Evolutionary conservation across 2,113 vertebrate genomes (phyloP).

Genomic region (Actenoides lindsayi): DNA sequence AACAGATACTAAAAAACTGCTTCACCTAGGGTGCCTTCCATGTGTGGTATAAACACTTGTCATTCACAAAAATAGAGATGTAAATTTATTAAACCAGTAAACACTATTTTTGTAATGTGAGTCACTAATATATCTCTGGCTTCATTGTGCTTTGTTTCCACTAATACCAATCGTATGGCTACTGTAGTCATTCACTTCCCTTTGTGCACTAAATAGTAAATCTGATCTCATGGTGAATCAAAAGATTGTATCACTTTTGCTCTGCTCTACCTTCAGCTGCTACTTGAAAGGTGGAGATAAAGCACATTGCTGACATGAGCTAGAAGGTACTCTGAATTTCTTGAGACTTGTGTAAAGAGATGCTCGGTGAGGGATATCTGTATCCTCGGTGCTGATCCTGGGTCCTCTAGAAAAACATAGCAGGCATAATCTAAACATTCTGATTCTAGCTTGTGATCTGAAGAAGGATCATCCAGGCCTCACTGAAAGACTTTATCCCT

Average conservation of each 20-base stretch:
- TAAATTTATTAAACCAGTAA: slow-evolving; percentile 68
- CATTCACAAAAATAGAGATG: slow-evolving; percentile 62
- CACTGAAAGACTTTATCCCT: not conserved
- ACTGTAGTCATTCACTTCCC: not conserved
- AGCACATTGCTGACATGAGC: not conserved
- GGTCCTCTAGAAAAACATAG: not conserved
- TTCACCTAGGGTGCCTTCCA: slow-evolving; percentile 82
- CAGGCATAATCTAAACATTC: not conserved
- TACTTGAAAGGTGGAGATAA: not conserved
- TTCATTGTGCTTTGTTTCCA: slow-evolving; percentile 46
- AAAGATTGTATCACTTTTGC: not conserved
- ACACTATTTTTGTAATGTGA: slow-evolving; percentile 77
- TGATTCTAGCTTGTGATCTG: not conserved
- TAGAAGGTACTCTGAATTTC: not conserved
- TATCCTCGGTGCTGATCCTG: not conserved
- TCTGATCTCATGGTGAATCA: not conserved
- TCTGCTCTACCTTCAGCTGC: not conserved
- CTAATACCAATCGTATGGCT: not conserved
- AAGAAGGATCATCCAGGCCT: not conserved
- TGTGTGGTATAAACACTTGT: slow-evolving; percentile 67
- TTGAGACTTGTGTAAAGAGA: not conserved
- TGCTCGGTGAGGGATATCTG: not conserved
- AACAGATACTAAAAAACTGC: slow-evolving; percentile 66
- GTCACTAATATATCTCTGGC: slow-evolving; percentile 32
- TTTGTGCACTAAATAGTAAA: not conserved